These are phyloP conservation scores for Eudasyphora cyanicolor DNA, from an alignment of 2,888 invertebrate genomes.

Conservation along the genomic window DNA sequence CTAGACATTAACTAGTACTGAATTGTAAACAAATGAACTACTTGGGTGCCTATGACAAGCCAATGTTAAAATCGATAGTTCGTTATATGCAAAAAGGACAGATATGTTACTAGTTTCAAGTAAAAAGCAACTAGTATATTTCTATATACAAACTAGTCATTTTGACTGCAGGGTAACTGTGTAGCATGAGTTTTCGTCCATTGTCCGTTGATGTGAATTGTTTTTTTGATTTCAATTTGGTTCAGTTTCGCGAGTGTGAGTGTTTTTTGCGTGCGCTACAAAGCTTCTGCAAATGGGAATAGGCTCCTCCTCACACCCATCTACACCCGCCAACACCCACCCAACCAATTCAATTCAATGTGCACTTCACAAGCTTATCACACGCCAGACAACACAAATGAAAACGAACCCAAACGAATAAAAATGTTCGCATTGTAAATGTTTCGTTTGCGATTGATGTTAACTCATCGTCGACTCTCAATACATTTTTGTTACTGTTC, in stretches of 20 bases:
- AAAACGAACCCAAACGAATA: constrained; percentile 4
- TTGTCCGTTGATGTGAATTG: background rate
- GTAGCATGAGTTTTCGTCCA: too few species aligned
- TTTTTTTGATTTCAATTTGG: background rate
- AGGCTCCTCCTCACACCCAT: background rate
- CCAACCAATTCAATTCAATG: too few species aligned
- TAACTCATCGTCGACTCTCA: background rate
- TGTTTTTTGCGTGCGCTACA: background rate
- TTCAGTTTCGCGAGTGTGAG: constrained; percentile 24
- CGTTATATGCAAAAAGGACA: too few species aligned
- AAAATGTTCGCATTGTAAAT: background rate
- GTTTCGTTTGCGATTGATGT: background rate
- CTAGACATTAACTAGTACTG: too few species aligned
- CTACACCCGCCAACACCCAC: too few species aligned
- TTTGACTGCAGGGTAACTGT: too few species aligned
- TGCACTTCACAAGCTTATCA: background rate
- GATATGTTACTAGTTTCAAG: too few species aligned
- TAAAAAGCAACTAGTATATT: too few species aligned
- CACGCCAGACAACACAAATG: background rate
- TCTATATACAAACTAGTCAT: too few species aligned
- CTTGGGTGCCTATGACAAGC: too few species aligned
- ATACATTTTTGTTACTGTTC: background rate
- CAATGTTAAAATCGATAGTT: too few species aligned
- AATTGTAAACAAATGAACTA: too few species aligned
- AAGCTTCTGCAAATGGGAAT: background rate